These are phyloP conservation scores for Leucoma salicis DNA, from an alignment of 2,888 invertebrate genomes.

Conservation along the genomic window DNA sequence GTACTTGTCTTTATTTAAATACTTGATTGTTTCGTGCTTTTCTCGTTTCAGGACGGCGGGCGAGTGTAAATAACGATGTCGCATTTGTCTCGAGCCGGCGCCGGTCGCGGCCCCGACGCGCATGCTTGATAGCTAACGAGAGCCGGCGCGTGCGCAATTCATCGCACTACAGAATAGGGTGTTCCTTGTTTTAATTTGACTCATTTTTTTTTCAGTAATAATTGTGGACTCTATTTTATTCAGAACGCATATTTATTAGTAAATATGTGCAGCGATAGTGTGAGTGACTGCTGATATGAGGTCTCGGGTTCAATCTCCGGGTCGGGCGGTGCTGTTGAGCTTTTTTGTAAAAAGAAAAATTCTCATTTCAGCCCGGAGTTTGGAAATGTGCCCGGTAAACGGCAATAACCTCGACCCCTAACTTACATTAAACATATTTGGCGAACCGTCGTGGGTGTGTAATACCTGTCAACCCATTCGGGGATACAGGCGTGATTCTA, in stretches of 20 bases:
- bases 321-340: too few species aligned
- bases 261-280: too few species aligned
- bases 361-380: too few species aligned
- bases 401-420: too few species aligned
- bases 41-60: constrained; percentile 24
- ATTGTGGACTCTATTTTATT: background rate
- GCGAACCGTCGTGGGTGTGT: too few species aligned
- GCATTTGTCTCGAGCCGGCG: constrained; percentile 42
- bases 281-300: too few species aligned
- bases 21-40: constrained; percentile 27
- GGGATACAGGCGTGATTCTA: too few species aligned
- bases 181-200: constrained; percentile 5
- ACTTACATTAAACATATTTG: too few species aligned
- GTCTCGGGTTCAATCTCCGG: too few species aligned
- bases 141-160: constrained; percentile 19
- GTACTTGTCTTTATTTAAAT: constrained; percentile 13
- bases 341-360: too few species aligned
- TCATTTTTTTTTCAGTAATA: background rate
- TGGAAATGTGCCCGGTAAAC: too few species aligned
- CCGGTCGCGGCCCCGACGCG: constrained; percentile 22
- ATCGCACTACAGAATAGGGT: constrained; percentile 19
- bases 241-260: background rate
- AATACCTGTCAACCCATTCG: too few species aligned
- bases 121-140: constrained; percentile 35
- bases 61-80: constrained; percentile 46